phyloP scores from a whole-genome alignment of 2,888 invertebrate genomes.

The Therioaphis trifolii region DNA sequence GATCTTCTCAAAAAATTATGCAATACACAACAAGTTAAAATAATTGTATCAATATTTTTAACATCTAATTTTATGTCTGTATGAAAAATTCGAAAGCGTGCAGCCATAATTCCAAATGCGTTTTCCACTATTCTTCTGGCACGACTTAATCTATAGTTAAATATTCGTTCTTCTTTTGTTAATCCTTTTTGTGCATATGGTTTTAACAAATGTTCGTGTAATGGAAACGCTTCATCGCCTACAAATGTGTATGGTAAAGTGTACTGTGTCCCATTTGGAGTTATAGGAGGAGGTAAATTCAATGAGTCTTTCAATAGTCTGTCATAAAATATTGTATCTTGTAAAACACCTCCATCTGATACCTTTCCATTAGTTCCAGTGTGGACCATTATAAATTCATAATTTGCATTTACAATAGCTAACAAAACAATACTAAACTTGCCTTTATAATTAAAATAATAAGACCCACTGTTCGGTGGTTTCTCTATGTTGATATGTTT shows the following conservation, averaged over 20 bases:
- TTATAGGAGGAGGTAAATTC: slow-evolving; percentile 63
- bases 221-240: slow-evolving; percentile 64
- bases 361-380: slow-evolving; percentile 66
- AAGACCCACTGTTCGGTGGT: slow-evolving; percentile 64
- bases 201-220: slow-evolving; percentile 64
- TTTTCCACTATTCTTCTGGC: slow-evolving; percentile 64
- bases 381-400: slow-evolving; percentile 66
- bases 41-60: too few relatives aligned
- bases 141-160: slow-evolving; percentile 65
- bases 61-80: too few relatives aligned
- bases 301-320: slow-evolving; percentile 37
- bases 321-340: slow-evolving; percentile 64
- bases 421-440: too few relatives aligned
- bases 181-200: slow-evolving; percentile 63
- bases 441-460: too few relatives aligned
- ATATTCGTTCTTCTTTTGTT: slow-evolving; percentile 63
- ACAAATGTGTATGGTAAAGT: slow-evolving; percentile 61
- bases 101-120: slow-evolving; percentile 63
- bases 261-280: not conserved
- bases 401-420: too few relatives aligned
- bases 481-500: slow-evolving; percentile 66
- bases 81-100: too few relatives aligned
- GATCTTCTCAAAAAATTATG: too few relatives aligned
- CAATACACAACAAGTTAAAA: too few relatives aligned
- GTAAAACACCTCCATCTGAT: slow-evolving; percentile 66